Evolutionary conservation across 2,797 vertebrate genomes (phyloP), one percentile per base, ranked within the genome.

Genomic region (Bryconaethiops microstoma): DNA sequence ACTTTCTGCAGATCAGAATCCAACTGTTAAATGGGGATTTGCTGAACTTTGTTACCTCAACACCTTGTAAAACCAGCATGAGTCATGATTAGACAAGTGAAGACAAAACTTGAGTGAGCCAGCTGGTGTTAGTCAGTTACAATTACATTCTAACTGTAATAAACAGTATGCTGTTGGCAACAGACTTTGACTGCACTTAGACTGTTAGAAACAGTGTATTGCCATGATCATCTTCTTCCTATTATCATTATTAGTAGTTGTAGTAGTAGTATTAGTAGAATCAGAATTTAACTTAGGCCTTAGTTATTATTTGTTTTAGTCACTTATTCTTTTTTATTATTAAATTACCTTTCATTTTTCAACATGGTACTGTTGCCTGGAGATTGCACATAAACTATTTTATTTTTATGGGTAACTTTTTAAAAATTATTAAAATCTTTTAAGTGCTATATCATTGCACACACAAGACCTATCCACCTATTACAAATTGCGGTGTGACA

Each of bases 71-170:
- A 73, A 64, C 69, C 42, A 39, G 25, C 63, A 1, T 65, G 40
- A n/a, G 17, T n/a, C 39, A 23, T 50, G 45, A 50, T 2, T 35
- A 29, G 19, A 52, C 5, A 17, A 23, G n/a, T 48, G 23, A 70
- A 70, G 52, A 13, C n/a, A 70, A 50, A 52, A 69, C 14, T 10
- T 48, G n/a, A 45, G 1, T 9, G 4, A 8, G 40, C 39, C 67
- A 23, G 42, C 21, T 21, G 45, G 42, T 67, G 6, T n/a, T 0
- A 67, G 8, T 16, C 8, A 5, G n/a, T 42, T n/a, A 42, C 64
- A 67, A 39, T 40, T n/a, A 42, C 63, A 39, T 7, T 3, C 7
- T 42, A 65, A 65, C 63, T 65, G 63, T 65, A 65, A 65, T 65
- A 65, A 40, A 65, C 29, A 39, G 62, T 40, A 1, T 63, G 25